Evolutionary conservation across 2,797 vertebrate species (phyloP), one percentile per base, ranked within the genome.

Genomic region (Cyclopterus lumpus): DNA sequence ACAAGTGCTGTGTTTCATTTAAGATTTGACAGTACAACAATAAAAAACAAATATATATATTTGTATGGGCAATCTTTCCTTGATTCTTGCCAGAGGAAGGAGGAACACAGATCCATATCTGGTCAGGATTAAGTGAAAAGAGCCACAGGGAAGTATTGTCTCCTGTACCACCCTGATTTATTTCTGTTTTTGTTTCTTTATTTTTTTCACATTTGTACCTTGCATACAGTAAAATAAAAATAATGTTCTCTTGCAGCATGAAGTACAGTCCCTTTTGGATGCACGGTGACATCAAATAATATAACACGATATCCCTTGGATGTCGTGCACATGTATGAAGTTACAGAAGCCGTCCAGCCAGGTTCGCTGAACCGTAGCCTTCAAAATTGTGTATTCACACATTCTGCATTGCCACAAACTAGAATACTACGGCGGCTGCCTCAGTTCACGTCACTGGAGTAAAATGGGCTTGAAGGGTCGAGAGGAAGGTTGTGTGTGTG

Each of bases 351-450:
- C 10, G 9, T 24, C 57, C 66, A 8, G 75, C 59, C 5, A n/a
- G 15, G 32, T 63, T 40, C 3, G 20, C 2, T 26, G 57, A 57
- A 64, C 59, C 18, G 73, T 48, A 71, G 36, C 54, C 40, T 57
- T 67, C 74, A 77, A 77, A 77, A 86, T 73, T 64, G 68, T 75
- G 48, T 72, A 63, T 80, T 71, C 71, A 77, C 64, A 71, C 67
- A 54, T 46, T 34, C 30, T 55, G 62, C 42, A 40, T 76, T 46
- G 63, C 60, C 58, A 69, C 65, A 62, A 65, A 61, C 36, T 63
- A 7, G 28, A 59, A 79, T 51, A 61, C 48, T 62, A 51, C 28
- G 44, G 65, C 55, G 67, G 51, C 55, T 44, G 73, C 79, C 67
- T 69, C 69, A 73, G 15, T 74, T 82, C 46, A 82, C 75, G 68